Evolutionary conservation across 2,797 vertebrate species (phyloP).

Genomic region (Tauraco hartlaubi): DNA sequence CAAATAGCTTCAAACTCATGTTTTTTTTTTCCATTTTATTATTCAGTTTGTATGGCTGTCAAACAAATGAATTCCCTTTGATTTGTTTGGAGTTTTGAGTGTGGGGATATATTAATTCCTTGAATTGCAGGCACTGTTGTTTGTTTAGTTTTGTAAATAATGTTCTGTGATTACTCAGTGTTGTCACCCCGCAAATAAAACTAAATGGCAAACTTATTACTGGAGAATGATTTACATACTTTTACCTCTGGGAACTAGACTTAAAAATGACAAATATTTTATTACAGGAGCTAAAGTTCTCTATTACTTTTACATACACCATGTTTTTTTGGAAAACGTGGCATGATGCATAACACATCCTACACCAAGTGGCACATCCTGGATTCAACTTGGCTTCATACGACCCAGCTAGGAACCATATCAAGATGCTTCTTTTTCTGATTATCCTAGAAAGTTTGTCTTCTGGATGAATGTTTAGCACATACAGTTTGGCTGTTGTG

Average conservation of each 20-base stretch:
- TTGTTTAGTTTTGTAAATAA: constrained; percentile 35
- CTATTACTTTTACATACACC: background rate
- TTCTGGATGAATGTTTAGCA: background rate
- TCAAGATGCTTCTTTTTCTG: background rate
- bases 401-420: background rate
- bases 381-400: background rate
- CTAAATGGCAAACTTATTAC: background rate
- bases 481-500: background rate
- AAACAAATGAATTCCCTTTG: constrained; percentile 22
- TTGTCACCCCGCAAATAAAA: background rate
- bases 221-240: background rate
- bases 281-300: background rate
- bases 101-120: constrained; percentile 1
- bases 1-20: background rate
- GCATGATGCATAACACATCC: too few relatives aligned
- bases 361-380: background rate
- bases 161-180: background rate
- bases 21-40: background rate
- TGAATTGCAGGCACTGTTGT: background rate
- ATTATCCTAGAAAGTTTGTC: background rate
- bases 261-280: background rate
- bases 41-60: background rate
- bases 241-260: background rate
- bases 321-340: fast-evolving
- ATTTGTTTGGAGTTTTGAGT: background rate